These are phyloP conservation scores for Halcyon badia DNA, from an alignment of 2,797 vertebrate species.

Conservation along the genomic window DNA sequence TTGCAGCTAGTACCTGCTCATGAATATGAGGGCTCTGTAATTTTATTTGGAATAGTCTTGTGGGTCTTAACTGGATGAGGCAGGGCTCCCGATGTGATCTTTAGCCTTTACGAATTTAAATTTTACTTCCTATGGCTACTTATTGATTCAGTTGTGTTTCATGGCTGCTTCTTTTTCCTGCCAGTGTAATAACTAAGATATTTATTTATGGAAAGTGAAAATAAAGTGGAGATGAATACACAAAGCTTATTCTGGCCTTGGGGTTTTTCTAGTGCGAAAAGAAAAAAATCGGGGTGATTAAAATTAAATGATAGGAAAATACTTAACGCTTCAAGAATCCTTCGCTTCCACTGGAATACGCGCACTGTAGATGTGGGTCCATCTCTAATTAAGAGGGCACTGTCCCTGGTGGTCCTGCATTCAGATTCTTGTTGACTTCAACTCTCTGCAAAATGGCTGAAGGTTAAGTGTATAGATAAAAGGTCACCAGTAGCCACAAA, in stretches of 20 bases:
- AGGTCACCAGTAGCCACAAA: slow-evolving; percentile 62
- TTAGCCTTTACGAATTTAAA: background rate
- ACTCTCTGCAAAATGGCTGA: background rate
- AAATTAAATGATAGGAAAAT: background rate
- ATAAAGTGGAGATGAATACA: background rate
- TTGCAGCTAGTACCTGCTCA: background rate
- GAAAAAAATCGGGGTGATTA: background rate
- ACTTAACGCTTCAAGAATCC: background rate
- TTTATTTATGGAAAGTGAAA: background rate
- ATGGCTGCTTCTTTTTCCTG: background rate
- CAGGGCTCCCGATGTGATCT: background rate
- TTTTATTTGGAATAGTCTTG: background rate
- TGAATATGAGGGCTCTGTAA: background rate
- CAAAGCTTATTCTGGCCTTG: background rate
- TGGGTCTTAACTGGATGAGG: background rate
- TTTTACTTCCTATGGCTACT: background rate
- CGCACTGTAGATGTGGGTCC: background rate
- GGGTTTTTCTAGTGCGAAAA: background rate
- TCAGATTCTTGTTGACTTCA: background rate
- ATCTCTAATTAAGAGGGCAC: background rate
- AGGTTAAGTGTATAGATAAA: slow-evolving; percentile 47
- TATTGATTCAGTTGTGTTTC: background rate
- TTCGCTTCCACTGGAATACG: background rate
- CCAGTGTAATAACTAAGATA: background rate
- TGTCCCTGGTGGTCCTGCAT: background rate